These are phyloP conservation scores for Takifugu ocellatus DNA, from an alignment of 2,797 vertebrate species.

Conservation along the genomic window DNA sequence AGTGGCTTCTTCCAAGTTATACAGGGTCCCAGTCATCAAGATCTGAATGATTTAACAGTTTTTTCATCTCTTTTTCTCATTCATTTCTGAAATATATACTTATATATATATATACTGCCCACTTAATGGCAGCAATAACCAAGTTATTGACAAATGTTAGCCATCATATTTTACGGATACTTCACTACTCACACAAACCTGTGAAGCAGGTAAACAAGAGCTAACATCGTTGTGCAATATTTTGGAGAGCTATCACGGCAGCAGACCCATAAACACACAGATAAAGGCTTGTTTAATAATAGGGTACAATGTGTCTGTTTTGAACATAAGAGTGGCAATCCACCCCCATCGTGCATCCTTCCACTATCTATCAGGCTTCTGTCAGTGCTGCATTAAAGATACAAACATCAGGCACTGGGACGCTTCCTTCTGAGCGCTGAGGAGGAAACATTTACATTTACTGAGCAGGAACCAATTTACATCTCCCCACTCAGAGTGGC, in stretches of 20 bases:
- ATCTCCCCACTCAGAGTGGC: slow-evolving; percentile 28
- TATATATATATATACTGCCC: too few species aligned
- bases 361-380: slow-evolving; percentile 19
- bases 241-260: not conserved
- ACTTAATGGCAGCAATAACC: too few species aligned
- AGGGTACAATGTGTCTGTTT: not conserved
- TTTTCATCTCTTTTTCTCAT: slow-evolving; percentile 44
- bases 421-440: slow-evolving; percentile 7
- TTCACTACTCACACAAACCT: too few species aligned
- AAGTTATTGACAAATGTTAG: not conserved
- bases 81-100: slow-evolving; percentile 55
- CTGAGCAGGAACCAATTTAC: slow-evolving; percentile 39
- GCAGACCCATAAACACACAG: not conserved
- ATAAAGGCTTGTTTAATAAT: slow-evolving; percentile 15
- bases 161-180: too few species aligned
- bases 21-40: not conserved
- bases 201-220: too few species aligned
- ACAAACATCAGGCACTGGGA: slow-evolving; percentile 11
- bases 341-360: slow-evolving; percentile 8
- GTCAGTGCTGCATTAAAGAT: slow-evolving; percentile 31
- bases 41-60: slow-evolving; percentile 45
- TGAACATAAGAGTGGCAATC: slow-evolving; percentile 14
- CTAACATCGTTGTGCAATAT: too few species aligned
- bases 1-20: too few species aligned
- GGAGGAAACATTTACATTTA: slow-evolving; percentile 1